These are phyloP conservation scores for Tipula unca DNA, from an alignment of 2,888 invertebrate genomes.

Conservation along the genomic window DNA sequence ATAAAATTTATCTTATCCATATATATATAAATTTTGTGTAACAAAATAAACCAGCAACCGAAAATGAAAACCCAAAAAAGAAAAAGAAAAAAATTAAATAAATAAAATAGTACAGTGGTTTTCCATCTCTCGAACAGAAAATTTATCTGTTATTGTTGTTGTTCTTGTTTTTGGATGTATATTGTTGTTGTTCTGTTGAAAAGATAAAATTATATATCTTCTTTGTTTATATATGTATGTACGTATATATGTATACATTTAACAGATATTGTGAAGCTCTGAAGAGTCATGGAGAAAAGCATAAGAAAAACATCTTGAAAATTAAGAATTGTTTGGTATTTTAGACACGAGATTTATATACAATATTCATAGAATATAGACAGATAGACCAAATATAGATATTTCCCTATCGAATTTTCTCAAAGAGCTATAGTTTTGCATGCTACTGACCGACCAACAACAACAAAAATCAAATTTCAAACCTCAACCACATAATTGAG, in stretches of 20 bases:
- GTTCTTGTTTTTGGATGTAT: background rate
- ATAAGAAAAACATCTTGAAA: conserved; percentile 8
- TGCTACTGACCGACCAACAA: background rate
- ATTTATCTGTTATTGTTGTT: background rate
- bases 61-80: background rate
- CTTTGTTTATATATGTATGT: background rate
- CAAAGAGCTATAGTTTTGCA: background rate
- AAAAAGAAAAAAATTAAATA: background rate
- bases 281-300: background rate
- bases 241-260: background rate
- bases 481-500: background rate
- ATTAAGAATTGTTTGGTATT: background rate
- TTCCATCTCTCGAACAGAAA: background rate
- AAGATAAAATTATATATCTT: background rate
- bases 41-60: background rate
- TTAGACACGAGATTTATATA: background rate
- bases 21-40: background rate
- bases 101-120: conserved; percentile 8
- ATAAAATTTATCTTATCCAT: conserved; percentile 3
- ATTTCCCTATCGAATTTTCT: background rate
- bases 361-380: background rate
- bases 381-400: background rate
- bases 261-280: background rate
- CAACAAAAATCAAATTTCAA: background rate
- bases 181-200: background rate